phyloP scores from a whole-genome alignment of 2,797 vertebrate genomes.

The Leptodactylus fallax region DNA sequence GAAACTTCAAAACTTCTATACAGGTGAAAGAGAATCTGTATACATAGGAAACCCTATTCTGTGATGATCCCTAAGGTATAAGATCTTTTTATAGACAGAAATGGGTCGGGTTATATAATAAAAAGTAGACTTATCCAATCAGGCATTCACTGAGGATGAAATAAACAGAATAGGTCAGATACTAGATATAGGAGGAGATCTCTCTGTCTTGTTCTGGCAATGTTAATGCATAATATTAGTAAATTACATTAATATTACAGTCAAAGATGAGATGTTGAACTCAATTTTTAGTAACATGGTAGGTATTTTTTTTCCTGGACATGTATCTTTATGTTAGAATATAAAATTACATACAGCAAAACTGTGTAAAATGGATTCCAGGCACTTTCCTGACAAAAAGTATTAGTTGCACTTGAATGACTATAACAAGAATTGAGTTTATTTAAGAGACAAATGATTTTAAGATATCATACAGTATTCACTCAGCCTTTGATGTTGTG shows the following conservation, averaged over 20 bases:
- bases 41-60: background rate
- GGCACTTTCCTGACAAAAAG: conserved; percentile 60
- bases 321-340: conserved; percentile 1
- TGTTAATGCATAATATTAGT: background rate
- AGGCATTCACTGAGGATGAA: background rate
- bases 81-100: conserved; percentile 28
- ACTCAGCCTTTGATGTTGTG: conserved; percentile 44
- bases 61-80: conserved; percentile 25
- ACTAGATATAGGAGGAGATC: background rate
- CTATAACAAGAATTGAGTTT: conserved; percentile 39
- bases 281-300: background rate
- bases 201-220: background rate
- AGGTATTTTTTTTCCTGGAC: background rate
- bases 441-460: conserved; percentile 54
- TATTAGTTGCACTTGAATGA: conserved; percentile 50
- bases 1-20: background rate
- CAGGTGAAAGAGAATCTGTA: conserved; percentile 5
- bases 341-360: conserved; percentile 24
- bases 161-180: background rate
- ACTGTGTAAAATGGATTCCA: conserved; percentile 49
- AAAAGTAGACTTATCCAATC: conserved; percentile 3
- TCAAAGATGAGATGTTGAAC: background rate
- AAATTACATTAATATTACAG: background rate
- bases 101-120: background rate
- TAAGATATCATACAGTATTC: conserved; percentile 29